phyloP scores from a whole-genome alignment of 2,888 invertebrate genomes.

The Strigamia transsilvanica region DNA sequence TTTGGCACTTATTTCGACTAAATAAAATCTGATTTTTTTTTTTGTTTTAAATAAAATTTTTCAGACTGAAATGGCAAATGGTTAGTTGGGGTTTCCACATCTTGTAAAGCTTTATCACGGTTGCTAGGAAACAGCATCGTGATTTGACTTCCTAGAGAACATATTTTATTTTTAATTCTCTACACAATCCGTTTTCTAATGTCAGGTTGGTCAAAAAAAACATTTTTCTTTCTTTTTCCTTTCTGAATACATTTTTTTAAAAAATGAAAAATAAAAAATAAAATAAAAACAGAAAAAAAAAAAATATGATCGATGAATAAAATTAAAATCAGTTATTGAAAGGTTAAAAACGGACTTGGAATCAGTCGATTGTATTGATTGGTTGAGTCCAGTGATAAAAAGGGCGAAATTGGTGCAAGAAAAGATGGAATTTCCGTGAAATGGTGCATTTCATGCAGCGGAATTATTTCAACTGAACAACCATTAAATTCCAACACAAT shows the following conservation, averaged over 20 bases:
- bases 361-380: conserved; percentile 31
- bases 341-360: not conserved
- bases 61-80: no score
- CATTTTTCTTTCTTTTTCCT: not conserved
- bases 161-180: not conserved
- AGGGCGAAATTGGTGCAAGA: not conserved
- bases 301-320: not conserved
- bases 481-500: not conserved
- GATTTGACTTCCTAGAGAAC: not conserved
- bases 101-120: not conserved
- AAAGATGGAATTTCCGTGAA: not conserved
- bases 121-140: not conserved
- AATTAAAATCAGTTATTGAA: not conserved
- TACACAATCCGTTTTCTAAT: no score
- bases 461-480: not conserved
- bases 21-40: no score
- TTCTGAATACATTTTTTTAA: not conserved
- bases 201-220: no score
- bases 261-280: no score
- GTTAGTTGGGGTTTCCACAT: not conserved
- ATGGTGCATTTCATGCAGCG: no score
- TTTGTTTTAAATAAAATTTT: no score
- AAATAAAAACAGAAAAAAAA: no score
- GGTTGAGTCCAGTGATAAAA: not conserved
- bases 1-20: not conserved